Evolutionary conservation across 2,888 invertebrate species (phyloP).

Genomic region (Meganola albula): DNA sequence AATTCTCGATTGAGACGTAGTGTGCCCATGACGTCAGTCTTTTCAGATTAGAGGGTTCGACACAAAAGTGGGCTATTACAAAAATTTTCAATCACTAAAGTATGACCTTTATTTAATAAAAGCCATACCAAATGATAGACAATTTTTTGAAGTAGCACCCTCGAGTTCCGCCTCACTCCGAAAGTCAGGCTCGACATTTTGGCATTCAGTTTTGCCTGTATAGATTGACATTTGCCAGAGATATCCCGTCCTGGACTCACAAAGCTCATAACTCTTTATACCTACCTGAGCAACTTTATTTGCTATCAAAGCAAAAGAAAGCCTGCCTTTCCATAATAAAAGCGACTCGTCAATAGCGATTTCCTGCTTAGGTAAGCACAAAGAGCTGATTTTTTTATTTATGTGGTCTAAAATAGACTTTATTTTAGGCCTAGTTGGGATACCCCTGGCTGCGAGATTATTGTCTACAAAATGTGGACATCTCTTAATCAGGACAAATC

Average conservation of each 20-base stretch:
- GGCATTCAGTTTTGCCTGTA: background rate
- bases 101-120: constrained; percentile 6
- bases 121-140: constrained; percentile 5
- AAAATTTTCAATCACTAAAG: constrained; percentile 7
- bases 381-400: constrained; percentile 6
- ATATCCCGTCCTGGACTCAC: constrained; percentile 6
- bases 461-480: constrained; percentile 6
- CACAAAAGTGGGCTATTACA: constrained; percentile 7
- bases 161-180: background rate
- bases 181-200: background rate
- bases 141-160: constrained; percentile 5
- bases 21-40: constrained; percentile 7
- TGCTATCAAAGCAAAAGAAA: constrained; percentile 7
- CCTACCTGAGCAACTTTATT: constrained; percentile 8
- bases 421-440: constrained; percentile 1
- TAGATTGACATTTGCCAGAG: constrained; percentile 4
- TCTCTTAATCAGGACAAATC: constrained; percentile 2
- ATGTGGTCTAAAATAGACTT: constrained; percentile 2
- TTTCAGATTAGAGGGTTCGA: constrained; percentile 2
- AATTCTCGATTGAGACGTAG: constrained; percentile 3
- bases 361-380: constrained; percentile 7
- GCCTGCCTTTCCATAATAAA: constrained; percentile 6
- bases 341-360: constrained; percentile 7
- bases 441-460: background rate
- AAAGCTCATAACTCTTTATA: constrained; percentile 6